A percentile compares a stretch with the other conserved stretches of the same genome.
These are phyloP conservation scores for Crenuchus spilurus DNA, from an alignment of 2,797 vertebrate species.

Conservation along the genomic window DNA sequence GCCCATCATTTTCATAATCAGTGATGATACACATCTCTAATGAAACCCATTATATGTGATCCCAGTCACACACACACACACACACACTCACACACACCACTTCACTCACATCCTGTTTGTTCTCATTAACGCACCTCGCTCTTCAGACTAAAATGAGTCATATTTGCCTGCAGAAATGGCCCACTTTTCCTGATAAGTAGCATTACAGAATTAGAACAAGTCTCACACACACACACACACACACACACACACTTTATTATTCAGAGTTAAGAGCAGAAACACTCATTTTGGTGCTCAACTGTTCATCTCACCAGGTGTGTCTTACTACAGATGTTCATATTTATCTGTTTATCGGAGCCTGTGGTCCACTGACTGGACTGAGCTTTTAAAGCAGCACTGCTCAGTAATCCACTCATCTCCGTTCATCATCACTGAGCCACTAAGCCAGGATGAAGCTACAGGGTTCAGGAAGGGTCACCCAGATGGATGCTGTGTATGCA, in stretches of 20 bases:
- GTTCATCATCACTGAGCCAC: conserved; percentile 14
- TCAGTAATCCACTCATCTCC: conserved; percentile 35
- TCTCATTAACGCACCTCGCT: conserved; percentile 22
- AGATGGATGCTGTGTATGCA: conserved; percentile 21
- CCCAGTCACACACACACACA: conserved; percentile 3
- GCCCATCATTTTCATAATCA: conserved; percentile 20
- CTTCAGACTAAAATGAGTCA: conserved; percentile 4
- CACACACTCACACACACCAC: background rate
- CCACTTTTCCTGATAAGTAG: conserved; percentile 9
- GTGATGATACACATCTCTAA: conserved; percentile 14
- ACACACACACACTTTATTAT: conserved; percentile 1
- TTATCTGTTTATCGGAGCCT: conserved; percentile 20
- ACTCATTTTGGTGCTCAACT: background rate
- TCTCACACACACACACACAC: background rate
- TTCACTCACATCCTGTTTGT: background rate
- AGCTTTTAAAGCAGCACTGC: conserved; percentile 26
- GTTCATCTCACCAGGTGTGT: background rate
- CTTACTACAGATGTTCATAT: conserved; percentile 14
- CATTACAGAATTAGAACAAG: background rate
- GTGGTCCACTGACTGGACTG: conserved; percentile 10
- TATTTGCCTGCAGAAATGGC: background rate
- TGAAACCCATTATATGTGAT: conserved; percentile 25
- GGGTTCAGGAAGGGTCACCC: background rate
- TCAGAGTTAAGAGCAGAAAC: background rate
- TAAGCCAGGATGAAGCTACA: conserved; percentile 30